Evolutionary conservation across 2,797 vertebrate species (phyloP).

Genomic region (Gobionotothen gibberifrons): DNA sequence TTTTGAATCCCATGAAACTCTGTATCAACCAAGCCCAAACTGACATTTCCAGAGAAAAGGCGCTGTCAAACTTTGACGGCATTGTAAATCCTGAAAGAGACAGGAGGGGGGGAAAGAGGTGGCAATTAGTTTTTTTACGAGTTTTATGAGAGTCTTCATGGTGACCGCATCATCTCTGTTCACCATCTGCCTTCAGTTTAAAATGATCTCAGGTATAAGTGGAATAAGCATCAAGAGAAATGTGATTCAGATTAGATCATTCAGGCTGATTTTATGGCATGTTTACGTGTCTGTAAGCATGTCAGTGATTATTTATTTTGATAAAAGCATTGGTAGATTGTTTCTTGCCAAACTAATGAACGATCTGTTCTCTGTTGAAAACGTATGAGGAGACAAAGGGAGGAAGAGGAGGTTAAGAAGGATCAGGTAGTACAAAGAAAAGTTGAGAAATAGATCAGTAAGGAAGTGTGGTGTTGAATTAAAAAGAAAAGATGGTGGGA

Average conservation of each 20-base stretch:
- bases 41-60: constrained; percentile 64
- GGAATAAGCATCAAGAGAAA: neutral
- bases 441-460: constrained; percentile 28
- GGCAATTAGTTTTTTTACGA: constrained; percentile 35
- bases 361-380: constrained; percentile 45
- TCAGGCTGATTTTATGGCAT: constrained; percentile 29
- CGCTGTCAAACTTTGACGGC: constrained; percentile 66
- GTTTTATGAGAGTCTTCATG: constrained; percentile 50
- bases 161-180: constrained; percentile 32
- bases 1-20: constrained; percentile 77
- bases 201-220: constrained; percentile 42
- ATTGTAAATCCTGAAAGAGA: constrained; percentile 62
- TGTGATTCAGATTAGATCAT: constrained; percentile 34
- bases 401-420: constrained; percentile 11
- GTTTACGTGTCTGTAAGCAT: neutral
- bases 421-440: constrained; percentile 14
- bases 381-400: constrained; percentile 39
- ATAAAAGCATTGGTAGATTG: constrained; percentile 51
- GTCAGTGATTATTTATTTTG: constrained; percentile 32
- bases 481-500: constrained; percentile 8
- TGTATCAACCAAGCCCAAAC: constrained; percentile 54
- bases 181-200: constrained; percentile 25
- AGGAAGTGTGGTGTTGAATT: constrained; percentile 30
- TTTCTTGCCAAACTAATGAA: constrained; percentile 59
- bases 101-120: neutral